These are phyloP conservation scores for Procambarus clarkii DNA, from an alignment of 1,140 invertebrate species.

Conservation along the genomic window DNA sequence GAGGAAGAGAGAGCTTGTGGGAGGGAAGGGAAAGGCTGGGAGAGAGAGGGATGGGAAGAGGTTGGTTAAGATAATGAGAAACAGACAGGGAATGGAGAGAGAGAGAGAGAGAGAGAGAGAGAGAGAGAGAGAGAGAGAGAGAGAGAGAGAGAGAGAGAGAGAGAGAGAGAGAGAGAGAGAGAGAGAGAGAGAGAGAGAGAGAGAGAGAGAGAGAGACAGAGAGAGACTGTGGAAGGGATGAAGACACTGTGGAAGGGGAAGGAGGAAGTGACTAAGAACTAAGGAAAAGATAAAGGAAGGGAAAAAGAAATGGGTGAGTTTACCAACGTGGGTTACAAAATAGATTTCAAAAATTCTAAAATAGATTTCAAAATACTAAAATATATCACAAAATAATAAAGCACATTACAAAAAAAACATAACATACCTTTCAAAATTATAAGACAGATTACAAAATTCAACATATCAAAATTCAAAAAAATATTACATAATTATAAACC, in stretches of 20 bases:
- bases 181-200: not conserved
- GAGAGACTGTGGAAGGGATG: no score
- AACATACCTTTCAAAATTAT: not conserved
- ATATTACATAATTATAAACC: not conserved
- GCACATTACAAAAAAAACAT: not conserved
- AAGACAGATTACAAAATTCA: not conserved
- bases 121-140: not conserved
- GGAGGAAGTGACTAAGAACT: no score
- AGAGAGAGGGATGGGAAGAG: not conserved
- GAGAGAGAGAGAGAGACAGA: no score
- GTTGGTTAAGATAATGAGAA: not conserved
- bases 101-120: no score
- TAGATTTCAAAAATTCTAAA: not conserved
- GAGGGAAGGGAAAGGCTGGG: no score
- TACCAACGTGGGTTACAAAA: not conserved
- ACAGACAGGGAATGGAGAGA: not conserved
- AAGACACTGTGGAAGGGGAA: no score
- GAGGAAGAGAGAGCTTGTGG: no score
- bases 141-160: not conserved
- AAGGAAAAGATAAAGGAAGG: no score
- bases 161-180: constrained; percentile 12
- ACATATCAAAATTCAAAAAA: not conserved
- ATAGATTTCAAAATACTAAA: not conserved
- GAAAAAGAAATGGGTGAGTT: not conserved
- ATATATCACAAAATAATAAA: not conserved